Evolutionary conservation across 1,140 invertebrate genomes (phyloP).

Genomic region (Globodera ellingtonae): DNA sequence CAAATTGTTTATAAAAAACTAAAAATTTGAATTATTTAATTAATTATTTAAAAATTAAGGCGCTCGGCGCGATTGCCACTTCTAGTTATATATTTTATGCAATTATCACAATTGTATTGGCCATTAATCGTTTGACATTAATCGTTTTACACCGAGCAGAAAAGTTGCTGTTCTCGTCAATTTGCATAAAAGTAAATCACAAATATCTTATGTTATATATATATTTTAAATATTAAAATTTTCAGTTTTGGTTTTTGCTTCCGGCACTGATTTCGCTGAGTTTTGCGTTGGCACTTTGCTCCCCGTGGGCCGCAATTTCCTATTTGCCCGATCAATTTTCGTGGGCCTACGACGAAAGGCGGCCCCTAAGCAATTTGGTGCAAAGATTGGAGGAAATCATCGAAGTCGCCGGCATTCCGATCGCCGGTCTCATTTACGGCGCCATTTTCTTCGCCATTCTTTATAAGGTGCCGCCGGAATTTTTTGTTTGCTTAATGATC

Average conservation of each 20-base stretch:
- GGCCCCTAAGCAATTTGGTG: constrained; percentile 36
- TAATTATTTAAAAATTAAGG: constrained; percentile 1
- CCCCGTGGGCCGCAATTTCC: constrained; percentile 49
- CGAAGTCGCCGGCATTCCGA: constrained; percentile 51
- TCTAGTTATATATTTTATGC: constrained; percentile 47
- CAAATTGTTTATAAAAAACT: constrained; percentile 2
- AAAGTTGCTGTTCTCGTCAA: constrained; percentile 31
- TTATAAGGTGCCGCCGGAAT: constrained; percentile 36
- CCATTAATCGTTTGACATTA: constrained; percentile 41
- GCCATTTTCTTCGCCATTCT: constrained; percentile 42
- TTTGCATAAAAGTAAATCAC: constrained; percentile 13
- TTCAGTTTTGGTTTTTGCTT: constrained; percentile 41
- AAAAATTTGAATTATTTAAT: not conserved
- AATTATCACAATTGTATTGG: constrained; percentile 47
- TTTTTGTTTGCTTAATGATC: not conserved
- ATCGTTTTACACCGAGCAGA: not conserved
- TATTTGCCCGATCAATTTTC: constrained; percentile 49
- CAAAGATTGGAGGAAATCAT: constrained; percentile 50
- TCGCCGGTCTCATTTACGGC: constrained; percentile 48
- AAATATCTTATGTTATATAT: no score
- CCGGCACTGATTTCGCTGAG: constrained; percentile 23
- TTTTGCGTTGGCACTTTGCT: constrained; percentile 41
- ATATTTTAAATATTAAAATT: no score
- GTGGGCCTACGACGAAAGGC: constrained; percentile 47
- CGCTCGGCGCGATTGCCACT: constrained; percentile 48